A percentile compares a stretch with the other conserved stretches of the same genome.
phyloP scores from a whole-genome alignment of 2,888 invertebrate species.

The Electrophaes corylata region DNA sequence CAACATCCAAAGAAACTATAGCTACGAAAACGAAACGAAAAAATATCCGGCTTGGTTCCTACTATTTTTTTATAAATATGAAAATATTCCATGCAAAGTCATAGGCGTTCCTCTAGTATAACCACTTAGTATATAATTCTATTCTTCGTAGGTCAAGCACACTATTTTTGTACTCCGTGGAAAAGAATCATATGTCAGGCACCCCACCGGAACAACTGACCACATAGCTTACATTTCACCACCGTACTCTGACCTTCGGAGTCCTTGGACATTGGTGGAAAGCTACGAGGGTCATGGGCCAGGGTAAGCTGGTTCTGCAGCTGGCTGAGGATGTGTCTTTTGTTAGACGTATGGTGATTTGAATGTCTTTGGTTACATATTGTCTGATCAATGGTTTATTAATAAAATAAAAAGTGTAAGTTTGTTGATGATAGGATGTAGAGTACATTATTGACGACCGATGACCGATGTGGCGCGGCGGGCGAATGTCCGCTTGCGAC shows the following conservation, averaged over 20 bases:
- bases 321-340: constrained; percentile 41
- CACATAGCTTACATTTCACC: constrained; percentile 67
- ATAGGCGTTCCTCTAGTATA: neutral
- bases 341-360: constrained; percentile 45
- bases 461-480: too few relatives aligned
- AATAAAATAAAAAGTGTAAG: constrained; percentile 14
- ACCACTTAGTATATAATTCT: neutral
- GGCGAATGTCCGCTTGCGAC: too few relatives aligned
- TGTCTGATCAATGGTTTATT: constrained; percentile 28
- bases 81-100: neutral
- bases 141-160: constrained; percentile 57
- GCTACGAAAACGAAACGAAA: too few relatives aligned
- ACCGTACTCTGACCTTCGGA: constrained; percentile 42
- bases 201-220: constrained; percentile 74
- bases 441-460: too few relatives aligned
- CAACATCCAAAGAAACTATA: too few relatives aligned
- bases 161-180: constrained; percentile 5
- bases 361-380: constrained; percentile 36
- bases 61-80: too few relatives aligned
- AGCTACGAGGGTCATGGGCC: constrained; percentile 32
- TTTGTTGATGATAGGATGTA: constrained; percentile 5
- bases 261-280: constrained; percentile 5
- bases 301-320: constrained; percentile 33
- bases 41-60: too few relatives aligned
- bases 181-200: constrained; percentile 67